Percentiles rank a stretch among this genome's conserved stretches.
Conservation (phyloP, 2,888 invertebrate species). For the Branchinecta sandiegonensis region DNA sequence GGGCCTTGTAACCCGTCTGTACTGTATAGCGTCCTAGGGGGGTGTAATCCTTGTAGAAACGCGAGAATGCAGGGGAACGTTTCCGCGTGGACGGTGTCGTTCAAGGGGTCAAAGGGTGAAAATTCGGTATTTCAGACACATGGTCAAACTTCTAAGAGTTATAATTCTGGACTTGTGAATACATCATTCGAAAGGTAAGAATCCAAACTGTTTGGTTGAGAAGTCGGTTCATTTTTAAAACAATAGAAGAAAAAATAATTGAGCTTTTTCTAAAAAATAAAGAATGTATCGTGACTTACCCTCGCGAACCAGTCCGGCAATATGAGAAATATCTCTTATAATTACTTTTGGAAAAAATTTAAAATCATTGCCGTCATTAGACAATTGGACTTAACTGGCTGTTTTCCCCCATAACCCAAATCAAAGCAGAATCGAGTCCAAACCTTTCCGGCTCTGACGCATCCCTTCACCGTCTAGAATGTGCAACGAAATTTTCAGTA, state of each 20-base stretch:
- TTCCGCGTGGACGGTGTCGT: too few species aligned
- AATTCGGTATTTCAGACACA: constrained; percentile 2
- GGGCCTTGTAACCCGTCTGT: too few species aligned
- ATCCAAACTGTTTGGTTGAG: background rate
- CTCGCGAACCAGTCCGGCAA: constrained; percentile 8
- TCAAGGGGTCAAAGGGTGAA: background rate
- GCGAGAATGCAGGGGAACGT: too few species aligned
- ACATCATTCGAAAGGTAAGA: background rate
- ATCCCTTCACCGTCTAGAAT: too few species aligned
- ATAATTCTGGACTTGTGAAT: too few species aligned
- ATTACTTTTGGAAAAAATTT: background rate
- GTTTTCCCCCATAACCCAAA: background rate
- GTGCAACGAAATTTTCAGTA: background rate
- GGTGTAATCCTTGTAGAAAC: too few species aligned
- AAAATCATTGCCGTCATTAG: background rate
- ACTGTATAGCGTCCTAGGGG: too few species aligned
- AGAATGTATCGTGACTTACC: too few species aligned
- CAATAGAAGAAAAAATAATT: background rate
- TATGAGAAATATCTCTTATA: constrained; percentile 5
- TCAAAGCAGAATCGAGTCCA: constrained; percentile 8
- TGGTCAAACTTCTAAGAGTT: background rate
- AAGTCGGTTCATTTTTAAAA: background rate
- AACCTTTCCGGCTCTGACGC: background rate
- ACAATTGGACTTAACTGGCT: background rate
- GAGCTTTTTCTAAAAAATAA: background rate